Conservation (phyloP, 2,797 vertebrate genomes). For the Cyprinella venusta region DNA sequence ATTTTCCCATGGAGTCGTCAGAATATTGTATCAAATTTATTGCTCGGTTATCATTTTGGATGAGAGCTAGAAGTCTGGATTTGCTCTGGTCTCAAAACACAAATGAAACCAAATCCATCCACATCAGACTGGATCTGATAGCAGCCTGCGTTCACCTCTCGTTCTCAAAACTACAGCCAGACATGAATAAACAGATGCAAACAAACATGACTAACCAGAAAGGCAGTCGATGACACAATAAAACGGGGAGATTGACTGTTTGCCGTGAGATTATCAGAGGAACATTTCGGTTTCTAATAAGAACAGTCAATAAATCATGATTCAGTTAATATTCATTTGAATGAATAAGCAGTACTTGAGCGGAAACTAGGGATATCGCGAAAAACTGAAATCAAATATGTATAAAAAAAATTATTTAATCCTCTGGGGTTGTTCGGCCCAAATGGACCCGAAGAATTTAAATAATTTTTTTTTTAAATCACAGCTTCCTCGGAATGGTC, state of each 20-base stretch:
- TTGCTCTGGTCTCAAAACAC: slow-evolving; percentile 48
- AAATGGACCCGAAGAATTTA: too few species aligned
- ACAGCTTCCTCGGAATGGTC: too few species aligned
- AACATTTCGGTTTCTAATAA: slow-evolving; percentile 6
- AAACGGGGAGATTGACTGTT: background rate
- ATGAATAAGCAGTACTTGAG: too few species aligned
- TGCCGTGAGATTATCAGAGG: background rate
- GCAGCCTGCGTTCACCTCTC: slow-evolving; percentile 7
- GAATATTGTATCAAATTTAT: background rate
- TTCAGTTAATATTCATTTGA: background rate
- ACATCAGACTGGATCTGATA: slow-evolving; percentile 39
- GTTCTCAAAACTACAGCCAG: slow-evolving; percentile 41
- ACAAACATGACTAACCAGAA: slow-evolving; percentile 50
- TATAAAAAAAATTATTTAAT: too few species aligned
- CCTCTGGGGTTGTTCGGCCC: too few species aligned
- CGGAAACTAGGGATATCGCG: too few species aligned
- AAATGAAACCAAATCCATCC: slow-evolving; percentile 39
- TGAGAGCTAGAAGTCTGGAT: slow-evolving; percentile 18
- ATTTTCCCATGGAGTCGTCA: slow-evolving; percentile 8
- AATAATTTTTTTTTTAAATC: too few species aligned
- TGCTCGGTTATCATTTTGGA: slow-evolving; percentile 18
- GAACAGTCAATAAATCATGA: background rate
- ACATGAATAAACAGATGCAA: slow-evolving; percentile 47
- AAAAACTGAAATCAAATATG: background rate
- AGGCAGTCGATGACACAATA: slow-evolving; percentile 33